phyloP scores from a whole-genome alignment of 2,113 vertebrate species.

The Neotragus pygmaeus region DNA sequence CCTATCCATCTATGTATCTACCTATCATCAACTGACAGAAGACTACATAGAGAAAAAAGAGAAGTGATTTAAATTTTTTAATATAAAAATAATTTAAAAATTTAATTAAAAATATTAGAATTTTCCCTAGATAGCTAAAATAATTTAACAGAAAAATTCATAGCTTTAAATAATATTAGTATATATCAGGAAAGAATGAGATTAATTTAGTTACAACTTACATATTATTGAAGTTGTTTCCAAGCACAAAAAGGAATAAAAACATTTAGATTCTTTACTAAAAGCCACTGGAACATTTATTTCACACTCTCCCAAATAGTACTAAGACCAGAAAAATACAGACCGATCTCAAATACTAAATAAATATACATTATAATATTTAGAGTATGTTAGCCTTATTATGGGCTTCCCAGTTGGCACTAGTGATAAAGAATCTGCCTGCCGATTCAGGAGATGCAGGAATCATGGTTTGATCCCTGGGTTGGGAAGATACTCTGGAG shows the following conservation, averaged over 20 bases:
- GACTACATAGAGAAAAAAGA: neutral
- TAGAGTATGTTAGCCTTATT: neutral
- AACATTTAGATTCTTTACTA: neutral
- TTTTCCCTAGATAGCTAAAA: neutral
- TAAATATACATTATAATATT: neutral
- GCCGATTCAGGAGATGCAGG: neutral
- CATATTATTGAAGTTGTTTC: neutral
- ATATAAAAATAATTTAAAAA: neutral
- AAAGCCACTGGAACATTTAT: neutral
- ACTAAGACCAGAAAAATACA: neutral
- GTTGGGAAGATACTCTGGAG: neutral
- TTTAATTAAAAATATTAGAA: neutral
- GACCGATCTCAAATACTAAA: neutral
- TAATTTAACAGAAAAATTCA: neutral
- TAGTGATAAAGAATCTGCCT: neutral
- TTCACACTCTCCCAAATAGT: neutral
- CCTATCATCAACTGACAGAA: neutral
- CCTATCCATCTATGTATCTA: neutral
- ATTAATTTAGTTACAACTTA: neutral
- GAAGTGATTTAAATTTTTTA: neutral
- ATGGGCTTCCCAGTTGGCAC: neutral
- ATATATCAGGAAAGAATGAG: neutral
- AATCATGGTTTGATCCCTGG: neutral
- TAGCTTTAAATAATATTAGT: neutral
- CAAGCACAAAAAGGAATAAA: neutral